Evolutionary conservation across 2,797 vertebrate genomes (phyloP), one percentile per base, ranked within the genome.

Genomic region (Euthynnus affinis): DNA sequence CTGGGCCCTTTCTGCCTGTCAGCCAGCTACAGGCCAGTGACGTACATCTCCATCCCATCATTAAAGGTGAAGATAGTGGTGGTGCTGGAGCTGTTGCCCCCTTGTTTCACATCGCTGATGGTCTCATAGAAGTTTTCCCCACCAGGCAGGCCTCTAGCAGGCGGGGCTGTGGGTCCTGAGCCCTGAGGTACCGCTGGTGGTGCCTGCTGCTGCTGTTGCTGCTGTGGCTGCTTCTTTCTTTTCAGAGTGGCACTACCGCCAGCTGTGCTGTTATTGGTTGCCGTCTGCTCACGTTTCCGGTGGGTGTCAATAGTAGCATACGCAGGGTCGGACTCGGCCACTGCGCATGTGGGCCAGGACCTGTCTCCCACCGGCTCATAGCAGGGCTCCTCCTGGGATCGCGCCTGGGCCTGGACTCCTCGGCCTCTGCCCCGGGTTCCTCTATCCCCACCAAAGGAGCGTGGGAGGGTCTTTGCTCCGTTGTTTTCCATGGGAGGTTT

Each of bases 11-110:
- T 68, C 67, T 55, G 69, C 58, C 29, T 53, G 56, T 71, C 72
- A 76, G 69, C 48, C 49, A 69, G 81, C 91, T 95, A 96, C 92
- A 96, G 92, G 70, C 96, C 95, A 0, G 95, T 96, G 87, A 96
- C 95, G 3, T 96, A 96, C 96, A 96, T 96, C 91, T 96, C 95
- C 94, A 96, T 95, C 67, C 96, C 95, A 17, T 96, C 95, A 49
- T 96, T 96, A 86, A 96, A 96, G 53, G 95, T 96, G 88, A 96
- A 96, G 85, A 96, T 95, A 86, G 96, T 96, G 85, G 96, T 96
- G 88, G 95, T 96, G 87, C 95, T 93, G 67, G 94, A 91, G 87
- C 87, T 87, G 76, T 72, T 93, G 71, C 37, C 90, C 44, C 92
- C 94, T 85, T 94, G 92, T 88, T 95, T 96, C 80, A 93, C 90